Evolutionary conservation across 2,113 vertebrate species (phyloP), one percentile per base, ranked within the genome.

Genomic region (Pteropus alecto): DNA sequence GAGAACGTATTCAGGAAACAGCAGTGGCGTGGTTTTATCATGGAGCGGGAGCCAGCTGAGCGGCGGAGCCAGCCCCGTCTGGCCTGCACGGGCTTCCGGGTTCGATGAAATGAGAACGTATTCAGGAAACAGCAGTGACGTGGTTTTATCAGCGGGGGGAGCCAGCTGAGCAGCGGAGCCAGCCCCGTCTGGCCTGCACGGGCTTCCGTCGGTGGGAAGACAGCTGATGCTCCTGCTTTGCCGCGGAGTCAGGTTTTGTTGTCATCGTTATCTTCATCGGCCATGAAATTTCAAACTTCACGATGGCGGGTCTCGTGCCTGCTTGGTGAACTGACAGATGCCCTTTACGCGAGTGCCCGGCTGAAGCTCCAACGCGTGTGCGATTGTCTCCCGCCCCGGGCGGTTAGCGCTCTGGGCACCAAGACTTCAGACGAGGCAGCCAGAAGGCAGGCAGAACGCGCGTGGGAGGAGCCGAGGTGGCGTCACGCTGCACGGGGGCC

Each of bases 21-120:
- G 97, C 97, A 96, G 97, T 93, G 30, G 92, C 74, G 74, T 70
- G 56, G 90, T 87, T 95, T 96, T 41, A 13, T 58, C 54, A 28
- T 11, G 51, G 38, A 98, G 90, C n/a, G n/a, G 92, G 84, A 63
- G 91, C 96, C 94, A 97, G 93, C 93, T 4, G 83, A 96, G 79
- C 43, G 61, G 63, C 86, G 95, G 74, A 28, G 21, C 60, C 5
- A 61, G 60, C 48, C 48, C 43, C 43, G 43, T 43, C 43, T 43
- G 38, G 38, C 38, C 38, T 38, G 38, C 38, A 38, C 5, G 43
- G 43, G 43, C 43, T 6, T 43, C 8, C 43, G 43, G n/a, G 87
- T 76, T 93, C 54, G 94, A 98, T 98, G 98, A 98, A 97, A 95
- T 94, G 87, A 77, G 78, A 78, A 90, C 95, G 86, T 92, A 63